Evolutionary conservation across 2,113 vertebrate species (phyloP).

Genomic region (Bufo bufo): DNA sequence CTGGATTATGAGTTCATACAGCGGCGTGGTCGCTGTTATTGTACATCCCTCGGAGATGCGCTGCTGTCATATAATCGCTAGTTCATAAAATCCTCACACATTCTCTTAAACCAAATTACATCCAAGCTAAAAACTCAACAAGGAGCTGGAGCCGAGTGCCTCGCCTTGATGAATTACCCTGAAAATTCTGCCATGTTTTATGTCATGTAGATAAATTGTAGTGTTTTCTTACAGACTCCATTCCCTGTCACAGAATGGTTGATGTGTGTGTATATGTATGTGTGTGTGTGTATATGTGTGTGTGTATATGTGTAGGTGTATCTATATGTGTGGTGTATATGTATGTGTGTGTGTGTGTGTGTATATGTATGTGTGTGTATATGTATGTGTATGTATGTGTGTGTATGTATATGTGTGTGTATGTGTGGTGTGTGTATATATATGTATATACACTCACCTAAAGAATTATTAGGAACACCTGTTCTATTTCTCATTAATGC

Average conservation of each 20-base stretch:
- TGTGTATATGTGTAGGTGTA: too few relatives aligned
- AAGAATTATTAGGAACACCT: too few relatives aligned
- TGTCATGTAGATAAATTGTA: constrained; percentile 43
- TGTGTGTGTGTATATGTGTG: not conserved
- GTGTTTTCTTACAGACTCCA: not conserved
- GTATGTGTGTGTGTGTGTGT: too few relatives aligned
- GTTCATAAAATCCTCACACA: not conserved
- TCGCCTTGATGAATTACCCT: constrained; percentile 21
- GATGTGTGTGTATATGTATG: not conserved
- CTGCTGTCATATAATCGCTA: not conserved
- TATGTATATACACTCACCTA: too few relatives aligned
- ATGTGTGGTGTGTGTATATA: too few relatives aligned
- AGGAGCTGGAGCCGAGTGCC: not conserved
- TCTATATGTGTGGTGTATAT: too few relatives aligned
- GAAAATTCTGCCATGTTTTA: constrained; percentile 33
- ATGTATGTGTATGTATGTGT: too few relatives aligned
- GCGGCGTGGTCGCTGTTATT: not conserved
- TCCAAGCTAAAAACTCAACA: not conserved
- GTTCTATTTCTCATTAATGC: too few relatives aligned
- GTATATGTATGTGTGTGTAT: too few relatives aligned
- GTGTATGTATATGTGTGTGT: too few relatives aligned
- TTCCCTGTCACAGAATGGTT: not conserved
- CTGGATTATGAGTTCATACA: not conserved
- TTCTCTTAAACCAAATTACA: not conserved
- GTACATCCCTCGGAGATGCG: not conserved